A percentile compares a stretch with the other conserved stretches of the same genome.
Conservation (phyloP, 1,140 invertebrate genomes). For the Macrocentrus cingulum region DNA sequence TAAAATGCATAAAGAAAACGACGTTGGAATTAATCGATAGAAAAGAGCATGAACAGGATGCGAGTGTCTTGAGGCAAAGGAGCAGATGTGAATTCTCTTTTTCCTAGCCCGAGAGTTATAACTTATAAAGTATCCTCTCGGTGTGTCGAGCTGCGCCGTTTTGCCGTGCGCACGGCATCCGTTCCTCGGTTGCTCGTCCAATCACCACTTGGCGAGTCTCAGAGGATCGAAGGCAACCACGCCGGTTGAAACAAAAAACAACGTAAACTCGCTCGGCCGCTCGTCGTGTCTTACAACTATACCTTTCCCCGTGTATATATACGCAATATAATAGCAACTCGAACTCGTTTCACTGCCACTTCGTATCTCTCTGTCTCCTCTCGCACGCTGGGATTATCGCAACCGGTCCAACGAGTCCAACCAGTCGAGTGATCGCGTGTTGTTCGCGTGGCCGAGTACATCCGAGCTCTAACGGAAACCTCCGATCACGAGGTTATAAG, state of each 20-base stretch:
- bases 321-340: conserved; percentile 2
- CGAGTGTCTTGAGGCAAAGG: background rate
- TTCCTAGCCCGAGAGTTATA: conserved; percentile 4
- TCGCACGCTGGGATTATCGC: background rate
- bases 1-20: background rate
- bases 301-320: background rate
- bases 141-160: conserved; percentile 5
- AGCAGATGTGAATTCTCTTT: background rate
- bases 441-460: conserved; percentile 52
- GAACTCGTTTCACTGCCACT: background rate
- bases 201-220: conserved; percentile 1
- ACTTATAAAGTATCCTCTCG: conserved; percentile 10
- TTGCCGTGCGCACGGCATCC: background rate
- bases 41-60: background rate
- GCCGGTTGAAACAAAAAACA: background rate
- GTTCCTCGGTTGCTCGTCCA: background rate
- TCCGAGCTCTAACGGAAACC: conserved; percentile 40
- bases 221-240: conserved; percentile 5
- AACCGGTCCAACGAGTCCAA: conserved; percentile 29
- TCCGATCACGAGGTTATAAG: conserved; percentile 43
- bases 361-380: conserved; percentile 4
- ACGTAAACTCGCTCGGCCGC: background rate
- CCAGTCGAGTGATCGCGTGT: conserved; percentile 50
- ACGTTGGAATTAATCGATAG: background rate
- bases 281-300: background rate